Evolutionary conservation across 2,797 vertebrate species (phyloP).

Genomic region (Heteromormyrus szaboi): DNA sequence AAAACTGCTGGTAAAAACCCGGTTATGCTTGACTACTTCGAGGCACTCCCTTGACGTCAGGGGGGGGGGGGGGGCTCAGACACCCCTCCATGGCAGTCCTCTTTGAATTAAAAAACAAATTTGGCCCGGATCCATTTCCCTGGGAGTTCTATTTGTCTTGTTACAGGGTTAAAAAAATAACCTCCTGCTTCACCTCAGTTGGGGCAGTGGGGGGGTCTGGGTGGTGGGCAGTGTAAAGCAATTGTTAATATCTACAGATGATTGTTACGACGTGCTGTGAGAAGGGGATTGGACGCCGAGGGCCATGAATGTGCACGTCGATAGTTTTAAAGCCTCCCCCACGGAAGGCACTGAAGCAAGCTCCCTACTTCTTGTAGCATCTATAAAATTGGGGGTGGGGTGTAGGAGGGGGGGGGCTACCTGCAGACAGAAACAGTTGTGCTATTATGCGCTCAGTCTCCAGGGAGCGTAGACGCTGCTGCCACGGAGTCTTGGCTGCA

Average conservation of each 20-base stretch:
- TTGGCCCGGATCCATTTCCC: conserved; percentile 45
- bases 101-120: conserved; percentile 57
- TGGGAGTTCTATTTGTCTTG: conserved; percentile 51
- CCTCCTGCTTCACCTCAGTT: conserved; percentile 41
- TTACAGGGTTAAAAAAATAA: conserved; percentile 56
- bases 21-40: conserved; percentile 50
- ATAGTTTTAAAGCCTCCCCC: conserved; percentile 26
- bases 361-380: not conserved
- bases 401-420: conserved; percentile 51
- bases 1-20: conserved; percentile 50
- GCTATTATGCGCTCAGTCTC: conserved; percentile 57
- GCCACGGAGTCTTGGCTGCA: conserved; percentile 54
- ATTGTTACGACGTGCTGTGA: conserved; percentile 47
- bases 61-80: conserved; percentile 42
- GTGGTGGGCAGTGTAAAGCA: not conserved
- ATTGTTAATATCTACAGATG: conserved; percentile 29
- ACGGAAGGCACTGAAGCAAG: conserved; percentile 16
- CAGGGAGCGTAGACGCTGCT: conserved; percentile 47
- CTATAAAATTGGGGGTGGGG: conserved; percentile 45
- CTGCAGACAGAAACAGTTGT: conserved; percentile 62
- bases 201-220: conserved; percentile 19
- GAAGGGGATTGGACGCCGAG: not conserved
- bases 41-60: conserved; percentile 29
- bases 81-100: conserved; percentile 38
- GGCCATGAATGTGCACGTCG: not conserved